Evolutionary conservation across 2,888 invertebrate genomes (phyloP), one percentile per base, ranked within the genome.

Genomic region (Drepanosiphum platanoidis): DNA sequence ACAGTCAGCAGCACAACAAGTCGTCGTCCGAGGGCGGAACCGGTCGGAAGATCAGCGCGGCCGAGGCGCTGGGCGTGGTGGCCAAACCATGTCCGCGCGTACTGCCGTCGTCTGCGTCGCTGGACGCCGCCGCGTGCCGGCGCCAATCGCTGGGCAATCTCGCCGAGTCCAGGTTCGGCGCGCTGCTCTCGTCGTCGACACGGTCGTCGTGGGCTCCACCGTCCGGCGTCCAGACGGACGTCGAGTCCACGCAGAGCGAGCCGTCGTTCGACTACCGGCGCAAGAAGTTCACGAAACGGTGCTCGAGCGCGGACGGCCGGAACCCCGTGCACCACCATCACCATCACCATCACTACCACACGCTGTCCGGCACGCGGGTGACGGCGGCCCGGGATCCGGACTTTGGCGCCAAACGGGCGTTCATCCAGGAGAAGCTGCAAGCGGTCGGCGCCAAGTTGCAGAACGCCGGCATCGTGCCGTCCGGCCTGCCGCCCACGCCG

Each of bases 61-160:
- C 88, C 1, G 88, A 88, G 86, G 88, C 88, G 4, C 86, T 88
- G 7, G 88, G 88, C 15, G 88, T 88, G 18, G 87, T 88, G 22
- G 88, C 88, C 9, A 88, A 88, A 82, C 88, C 88, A 0, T 88
- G 88, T 77, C 88, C 88, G 9, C 74, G 88, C 0, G 42, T 86
- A 22, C 32, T 86, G 32, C 86, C 86, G 0, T 86, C 88, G 32
- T 74, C 88, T 39, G 36, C 71, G 46, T 71, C 86, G 18, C 34
- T 77, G 22, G 75, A 86, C 82, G 64, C 86, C 82, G 64, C 86
- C 3, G 88, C 88, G 78, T 88, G 88, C 82, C 86, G 88, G 18
- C 87, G 88, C 27, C 88, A 88, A 82, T 88, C 88, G 36, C 83
- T 88, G 30, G 88, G 88, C 22, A 88, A 88, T 71, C 86, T 88